Conservation (phyloP, 2,797 vertebrate species). For the Poeciliopsis presidionis region DNA sequence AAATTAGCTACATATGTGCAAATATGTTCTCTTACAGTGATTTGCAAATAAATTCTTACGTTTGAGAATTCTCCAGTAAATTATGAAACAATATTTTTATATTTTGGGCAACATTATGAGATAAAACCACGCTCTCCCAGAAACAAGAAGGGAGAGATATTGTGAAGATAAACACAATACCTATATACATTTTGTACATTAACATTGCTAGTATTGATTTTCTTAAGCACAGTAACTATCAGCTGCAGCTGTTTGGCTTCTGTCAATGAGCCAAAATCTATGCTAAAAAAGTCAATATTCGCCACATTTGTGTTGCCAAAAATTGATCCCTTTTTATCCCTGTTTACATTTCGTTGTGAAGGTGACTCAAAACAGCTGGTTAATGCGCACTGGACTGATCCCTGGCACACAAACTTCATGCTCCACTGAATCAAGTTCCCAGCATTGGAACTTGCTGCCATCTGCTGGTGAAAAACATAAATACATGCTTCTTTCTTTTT, state of each 20-base stretch:
- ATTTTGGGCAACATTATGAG: no score
- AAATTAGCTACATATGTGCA: neutral
- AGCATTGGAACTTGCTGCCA: conserved; percentile 41
- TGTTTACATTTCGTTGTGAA: neutral
- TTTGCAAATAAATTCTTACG: neutral
- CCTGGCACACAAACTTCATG: neutral
- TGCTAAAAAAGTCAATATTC: neutral
- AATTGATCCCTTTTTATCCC: neutral
- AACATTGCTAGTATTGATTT: neutral
- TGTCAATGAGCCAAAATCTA: neutral
- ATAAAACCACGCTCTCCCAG: neutral
- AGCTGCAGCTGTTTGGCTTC: neutral
- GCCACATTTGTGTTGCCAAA: neutral
- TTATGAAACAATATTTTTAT: neutral
- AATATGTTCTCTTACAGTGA: neutral
- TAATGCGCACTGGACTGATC: neutral
- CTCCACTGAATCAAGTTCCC: neutral
- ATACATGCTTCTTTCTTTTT: neutral
- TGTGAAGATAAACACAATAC: neutral
- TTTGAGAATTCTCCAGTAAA: neutral
- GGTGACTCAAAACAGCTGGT: conserved; percentile 9
- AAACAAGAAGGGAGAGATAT: neutral
- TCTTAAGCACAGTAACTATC: neutral
- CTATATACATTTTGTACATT: neutral
- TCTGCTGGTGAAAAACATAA: conserved; percentile 40